phyloP scores from a whole-genome alignment of 2,113 vertebrate species.

The Hippolais icterina region DNA sequence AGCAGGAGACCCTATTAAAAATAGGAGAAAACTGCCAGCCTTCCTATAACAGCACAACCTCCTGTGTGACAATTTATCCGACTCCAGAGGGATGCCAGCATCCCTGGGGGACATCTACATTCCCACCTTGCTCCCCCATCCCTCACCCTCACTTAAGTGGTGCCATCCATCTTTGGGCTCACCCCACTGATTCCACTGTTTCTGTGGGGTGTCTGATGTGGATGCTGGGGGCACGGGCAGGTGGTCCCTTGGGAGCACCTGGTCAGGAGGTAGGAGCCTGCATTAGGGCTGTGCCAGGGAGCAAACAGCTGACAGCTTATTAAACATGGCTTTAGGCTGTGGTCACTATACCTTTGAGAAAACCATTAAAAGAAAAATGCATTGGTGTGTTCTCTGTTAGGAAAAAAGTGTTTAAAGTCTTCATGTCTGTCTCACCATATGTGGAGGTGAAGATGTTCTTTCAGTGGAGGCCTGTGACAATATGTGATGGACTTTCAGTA shows the following conservation, averaged over 20 bases:
- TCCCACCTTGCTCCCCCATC: not conserved
- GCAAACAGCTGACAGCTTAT: not conserved
- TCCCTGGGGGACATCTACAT: not conserved
- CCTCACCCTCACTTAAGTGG: not conserved
- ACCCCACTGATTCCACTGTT: not conserved
- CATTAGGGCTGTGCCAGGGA: not conserved
- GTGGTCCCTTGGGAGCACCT: not conserved
- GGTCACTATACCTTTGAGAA: not conserved
- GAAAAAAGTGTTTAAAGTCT: not conserved
- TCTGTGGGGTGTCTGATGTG: rapidly evolving
- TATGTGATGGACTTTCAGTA: not conserved
- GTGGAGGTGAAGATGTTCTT: not conserved
- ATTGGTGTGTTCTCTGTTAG: rapidly evolving
- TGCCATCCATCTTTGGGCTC: not conserved
- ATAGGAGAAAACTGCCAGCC: not conserved
- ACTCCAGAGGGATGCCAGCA: not conserved
- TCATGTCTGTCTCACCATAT: not conserved
- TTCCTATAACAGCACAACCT: not conserved
- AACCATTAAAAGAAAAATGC: not conserved
- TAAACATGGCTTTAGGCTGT: not conserved
- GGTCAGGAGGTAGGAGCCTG: not conserved
- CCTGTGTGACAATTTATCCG: not conserved
- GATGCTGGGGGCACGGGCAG: not conserved
- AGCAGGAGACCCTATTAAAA: not conserved
- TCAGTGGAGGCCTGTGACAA: not conserved